Percentiles rank a stretch among this genome's conserved stretches.
Evolutionary conservation across 2,113 vertebrate genomes (phyloP).

Genomic region (Alligator sinensis): DNA sequence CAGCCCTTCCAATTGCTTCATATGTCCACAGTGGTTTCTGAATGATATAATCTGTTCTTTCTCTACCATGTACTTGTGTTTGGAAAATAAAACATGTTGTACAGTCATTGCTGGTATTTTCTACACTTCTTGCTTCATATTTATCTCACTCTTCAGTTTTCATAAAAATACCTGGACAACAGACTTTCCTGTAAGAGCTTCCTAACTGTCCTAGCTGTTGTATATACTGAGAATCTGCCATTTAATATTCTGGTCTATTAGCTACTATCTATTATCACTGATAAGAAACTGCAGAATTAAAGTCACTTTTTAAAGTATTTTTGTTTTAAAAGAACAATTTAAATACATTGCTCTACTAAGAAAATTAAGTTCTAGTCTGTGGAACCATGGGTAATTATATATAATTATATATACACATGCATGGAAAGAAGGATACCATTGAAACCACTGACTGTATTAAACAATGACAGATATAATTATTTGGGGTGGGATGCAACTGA

Average conservation of each 20-base stretch:
- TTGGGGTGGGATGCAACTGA: slow-evolving; percentile 59
- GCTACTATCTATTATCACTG: slow-evolving; percentile 27
- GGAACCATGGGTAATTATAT: slow-evolving; percentile 62
- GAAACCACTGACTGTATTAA: slow-evolving; percentile 43
- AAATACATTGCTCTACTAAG: slow-evolving; percentile 58
- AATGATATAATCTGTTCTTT: not conserved
- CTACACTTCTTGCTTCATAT: slow-evolving; percentile 21
- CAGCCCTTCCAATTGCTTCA: not conserved
- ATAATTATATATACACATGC: slow-evolving; percentile 60
- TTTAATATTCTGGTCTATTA: slow-evolving; percentile 52
- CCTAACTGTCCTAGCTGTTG: slow-evolving; percentile 35
- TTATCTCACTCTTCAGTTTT: slow-evolving; percentile 27
- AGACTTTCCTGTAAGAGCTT: slow-evolving; percentile 43
- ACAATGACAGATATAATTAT: slow-evolving; percentile 61
- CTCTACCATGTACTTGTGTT: not conserved
- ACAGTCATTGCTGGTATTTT: slow-evolving; percentile 39
- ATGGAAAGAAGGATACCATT: slow-evolving; percentile 64
- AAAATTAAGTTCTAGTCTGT: slow-evolving; percentile 49
- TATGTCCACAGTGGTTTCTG: not conserved
- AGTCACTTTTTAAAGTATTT: slow-evolving; percentile 12
- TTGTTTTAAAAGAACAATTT: slow-evolving; percentile 60
- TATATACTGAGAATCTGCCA: slow-evolving; percentile 37
- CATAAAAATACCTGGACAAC: slow-evolving; percentile 53
- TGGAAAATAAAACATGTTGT: not conserved
- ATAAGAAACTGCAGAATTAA: slow-evolving; percentile 46